Evolutionary conservation across 2,888 invertebrate genomes (phyloP).

Genomic region (Meghimatium bilineatum): DNA sequence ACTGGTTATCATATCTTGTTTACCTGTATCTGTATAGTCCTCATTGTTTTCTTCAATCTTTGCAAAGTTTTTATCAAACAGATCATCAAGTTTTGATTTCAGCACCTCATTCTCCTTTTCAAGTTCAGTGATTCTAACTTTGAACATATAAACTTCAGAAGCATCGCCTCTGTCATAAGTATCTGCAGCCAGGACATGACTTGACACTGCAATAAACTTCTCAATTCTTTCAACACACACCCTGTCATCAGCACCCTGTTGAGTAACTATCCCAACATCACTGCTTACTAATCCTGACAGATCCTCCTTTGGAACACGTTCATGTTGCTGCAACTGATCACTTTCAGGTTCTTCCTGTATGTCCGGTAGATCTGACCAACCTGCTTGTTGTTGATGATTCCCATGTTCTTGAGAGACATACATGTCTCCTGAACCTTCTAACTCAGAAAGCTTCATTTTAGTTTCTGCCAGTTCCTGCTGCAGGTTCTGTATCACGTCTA

Average conservation of each 20-base stretch:
- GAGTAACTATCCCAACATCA: background rate
- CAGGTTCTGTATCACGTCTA: conserved; percentile 40
- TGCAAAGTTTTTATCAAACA: background rate
- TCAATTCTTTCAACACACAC: conserved; percentile 37
- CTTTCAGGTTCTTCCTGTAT: conserved; percentile 36
- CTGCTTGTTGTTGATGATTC: background rate
- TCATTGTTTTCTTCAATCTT: background rate
- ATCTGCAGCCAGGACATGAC: conserved; percentile 15
- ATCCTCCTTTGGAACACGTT: background rate
- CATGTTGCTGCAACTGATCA: conserved; percentile 1
- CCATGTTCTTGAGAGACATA: background rate
- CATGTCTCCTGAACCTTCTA: conserved; percentile 29
- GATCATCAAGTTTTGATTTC: conserved; percentile 36
- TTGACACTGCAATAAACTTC: conserved; percentile 25
- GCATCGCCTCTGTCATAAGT: conserved; percentile 1
- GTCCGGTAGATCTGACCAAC: conserved; percentile 41
- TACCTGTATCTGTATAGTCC: background rate
- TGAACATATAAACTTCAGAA: conserved; percentile 1
- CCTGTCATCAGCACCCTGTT: background rate
- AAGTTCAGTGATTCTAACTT: conserved; percentile 19
- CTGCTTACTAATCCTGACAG: background rate
- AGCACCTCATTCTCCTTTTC: conserved; percentile 43
- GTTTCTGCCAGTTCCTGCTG: conserved; percentile 46
- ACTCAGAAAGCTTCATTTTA: conserved; percentile 34
- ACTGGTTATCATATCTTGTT: conserved; percentile 39